These are phyloP conservation scores for Eurystomus glaucurus DNA, from an alignment of 2,797 vertebrate species.

Conservation along the genomic window DNA sequence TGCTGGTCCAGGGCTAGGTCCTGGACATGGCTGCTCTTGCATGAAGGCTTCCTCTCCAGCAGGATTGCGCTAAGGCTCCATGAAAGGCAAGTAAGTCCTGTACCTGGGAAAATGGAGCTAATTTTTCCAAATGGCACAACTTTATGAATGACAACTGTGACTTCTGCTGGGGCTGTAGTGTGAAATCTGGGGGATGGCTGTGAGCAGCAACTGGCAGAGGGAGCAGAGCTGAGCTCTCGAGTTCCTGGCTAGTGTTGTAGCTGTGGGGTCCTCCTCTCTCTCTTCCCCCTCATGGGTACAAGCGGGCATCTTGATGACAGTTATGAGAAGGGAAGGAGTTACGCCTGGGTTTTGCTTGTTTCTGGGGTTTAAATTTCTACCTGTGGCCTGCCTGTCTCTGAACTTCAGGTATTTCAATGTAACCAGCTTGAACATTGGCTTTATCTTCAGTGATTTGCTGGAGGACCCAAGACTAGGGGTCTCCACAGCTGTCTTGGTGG, in stretches of 20 bases:
- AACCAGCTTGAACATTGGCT: neutral
- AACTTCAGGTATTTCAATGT: neutral
- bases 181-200: conserved; percentile 42
- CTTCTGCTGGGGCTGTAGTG: neutral
- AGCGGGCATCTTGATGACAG: neutral
- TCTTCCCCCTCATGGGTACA: neutral
- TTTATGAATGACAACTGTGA: conserved; percentile 45
- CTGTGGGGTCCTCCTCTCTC: neutral
- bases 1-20: neutral
- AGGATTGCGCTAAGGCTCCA: accelerated
- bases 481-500: neutral
- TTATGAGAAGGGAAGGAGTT: neutral
- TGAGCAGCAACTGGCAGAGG: conserved; percentile 52
- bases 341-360: neutral
- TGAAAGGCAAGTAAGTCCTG: neutral
- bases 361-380: neutral
- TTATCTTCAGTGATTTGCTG: neutral
- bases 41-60: neutral
- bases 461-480: neutral
- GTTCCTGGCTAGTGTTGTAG: neutral
- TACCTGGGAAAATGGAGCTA: neutral
- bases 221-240: neutral
- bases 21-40: neutral
- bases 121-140: conserved; percentile 28
- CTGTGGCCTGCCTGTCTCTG: neutral